Evolutionary conservation across 2,888 invertebrate species (phyloP).

Genomic region (Melipona beecheii): DNA sequence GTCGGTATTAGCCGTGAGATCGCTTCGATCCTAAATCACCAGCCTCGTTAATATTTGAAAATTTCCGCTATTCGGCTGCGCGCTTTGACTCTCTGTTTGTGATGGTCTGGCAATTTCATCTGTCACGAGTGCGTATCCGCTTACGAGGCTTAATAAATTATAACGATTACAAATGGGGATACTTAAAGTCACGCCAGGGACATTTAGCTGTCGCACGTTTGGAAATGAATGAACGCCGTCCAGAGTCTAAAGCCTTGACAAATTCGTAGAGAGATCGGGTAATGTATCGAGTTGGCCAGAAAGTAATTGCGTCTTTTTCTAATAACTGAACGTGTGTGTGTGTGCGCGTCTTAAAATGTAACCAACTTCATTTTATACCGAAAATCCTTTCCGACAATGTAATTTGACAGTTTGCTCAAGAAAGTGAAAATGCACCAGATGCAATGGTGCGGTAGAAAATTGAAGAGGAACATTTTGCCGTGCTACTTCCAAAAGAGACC

Average conservation of each 20-base stretch:
- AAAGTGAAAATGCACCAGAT: no score
- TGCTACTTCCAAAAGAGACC: no score
- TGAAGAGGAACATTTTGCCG: no score
- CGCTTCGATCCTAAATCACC: constrained; percentile 23
- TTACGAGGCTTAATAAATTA: neutral
- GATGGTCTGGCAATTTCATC: constrained; percentile 1
- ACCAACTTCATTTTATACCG: no score
- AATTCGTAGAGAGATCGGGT: neutral
- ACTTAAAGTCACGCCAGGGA: neutral
- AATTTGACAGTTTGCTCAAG: no score
- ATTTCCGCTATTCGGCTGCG: neutral
- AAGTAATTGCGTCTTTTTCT: no score
- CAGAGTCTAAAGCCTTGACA: no score
- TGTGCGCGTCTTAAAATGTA: no score
- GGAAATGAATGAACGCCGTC: neutral
- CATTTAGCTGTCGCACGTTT: no score
- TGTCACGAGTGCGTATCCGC: neutral
- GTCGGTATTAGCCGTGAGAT: constrained; percentile 12
- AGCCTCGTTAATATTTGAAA: constrained; percentile 30
- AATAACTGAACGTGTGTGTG: no score
- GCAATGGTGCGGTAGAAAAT: no score
- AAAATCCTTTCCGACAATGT: no score
- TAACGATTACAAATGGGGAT: neutral
- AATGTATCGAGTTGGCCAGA: neutral
- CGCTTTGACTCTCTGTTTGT: neutral